Base-by-base conservation (phyloP, 2,797 vertebrate genomes). In the Karalla daura region DNA sequence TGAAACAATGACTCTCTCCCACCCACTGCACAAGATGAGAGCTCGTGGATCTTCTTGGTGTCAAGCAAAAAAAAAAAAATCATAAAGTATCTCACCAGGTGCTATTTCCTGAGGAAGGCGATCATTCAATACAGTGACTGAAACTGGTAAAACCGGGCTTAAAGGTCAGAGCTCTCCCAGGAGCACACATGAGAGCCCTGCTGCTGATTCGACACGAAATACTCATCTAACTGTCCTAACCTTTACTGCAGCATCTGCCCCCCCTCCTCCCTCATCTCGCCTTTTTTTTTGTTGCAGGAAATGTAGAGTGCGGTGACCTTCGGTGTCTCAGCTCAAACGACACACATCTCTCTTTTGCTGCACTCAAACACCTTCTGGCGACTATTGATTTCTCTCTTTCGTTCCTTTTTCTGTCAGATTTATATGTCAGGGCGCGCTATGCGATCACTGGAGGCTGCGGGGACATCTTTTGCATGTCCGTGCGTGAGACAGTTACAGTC, bases 301-400 rank as follows among this genome's bases (percentile, higher is more conserved):
- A 53, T 28, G 30, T 46, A 46, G 35, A 55, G 60, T 21, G 9
- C n/a, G 49, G 53, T 80, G 74, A 86, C 85, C 84, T 83, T 82
- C 66, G 68, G 40, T 54, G 59, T 60, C 72, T 66, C 43, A 35
- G 1, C 70, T 78, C 53, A 78, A 66, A 74, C 73, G 62, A 63
- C 47, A 18, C 70, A 52, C 10, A 40, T 68, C 71, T 80, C 56
- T 64, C 47, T 60, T 47, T 81, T 25, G 25, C 64, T 43, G 41
- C 52, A 60, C 70, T 70, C 53, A 54, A 81, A 69, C 62, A 67
- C 76, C 43, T 76, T 60, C 49, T 73, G 56, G 44, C 71, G 30
- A 67, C 35, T 76, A 86, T 86, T 84, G 86, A 89, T 90, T 83
- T 82, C 50, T 51, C 43, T 23, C 36, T 13, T 17, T 23, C 36